Conservation (phyloP, 2,113 vertebrate species). For the Heterocephalus glaber region DNA sequence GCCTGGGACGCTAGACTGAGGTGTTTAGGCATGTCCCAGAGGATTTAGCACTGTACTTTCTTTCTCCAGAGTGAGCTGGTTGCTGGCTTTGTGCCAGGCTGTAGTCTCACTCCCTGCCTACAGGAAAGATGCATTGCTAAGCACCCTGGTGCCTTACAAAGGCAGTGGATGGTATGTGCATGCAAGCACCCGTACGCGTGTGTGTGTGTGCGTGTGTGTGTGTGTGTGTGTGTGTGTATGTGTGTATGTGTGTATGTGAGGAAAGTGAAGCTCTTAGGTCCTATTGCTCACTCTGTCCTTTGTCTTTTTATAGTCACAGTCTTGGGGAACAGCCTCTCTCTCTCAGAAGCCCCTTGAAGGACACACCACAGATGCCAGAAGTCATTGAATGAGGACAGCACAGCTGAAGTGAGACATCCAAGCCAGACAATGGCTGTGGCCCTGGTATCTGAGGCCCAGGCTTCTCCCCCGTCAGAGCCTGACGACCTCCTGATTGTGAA, state of each 20-base stretch:
- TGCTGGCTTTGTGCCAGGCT: not conserved
- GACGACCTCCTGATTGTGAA: constrained; percentile 76
- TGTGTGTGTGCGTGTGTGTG: not conserved
- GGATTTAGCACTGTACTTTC: not conserved
- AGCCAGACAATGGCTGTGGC: constrained; percentile 62
- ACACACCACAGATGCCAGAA: not conserved
- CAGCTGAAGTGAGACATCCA: not conserved
- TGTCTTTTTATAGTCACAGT: constrained; percentile 55
- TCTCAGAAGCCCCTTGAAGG: not conserved
- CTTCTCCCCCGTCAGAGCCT: not conserved
- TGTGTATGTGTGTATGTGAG: not conserved
- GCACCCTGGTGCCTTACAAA: accelerated
- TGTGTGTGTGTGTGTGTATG: too few species aligned
- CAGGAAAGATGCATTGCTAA: not conserved
- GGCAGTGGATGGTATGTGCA: not conserved
- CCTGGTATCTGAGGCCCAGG: constrained; percentile 15
- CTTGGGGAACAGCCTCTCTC: not conserved
- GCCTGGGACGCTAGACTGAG: not conserved
- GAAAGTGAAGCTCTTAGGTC: not conserved
- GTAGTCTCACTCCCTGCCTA: not conserved
- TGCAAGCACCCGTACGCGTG: too few species aligned
- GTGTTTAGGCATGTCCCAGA: not conserved
- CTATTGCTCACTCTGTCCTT: not conserved
- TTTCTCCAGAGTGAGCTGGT: not conserved
- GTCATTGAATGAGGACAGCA: not conserved